Conservation (phyloP, 2,113 vertebrate species). For the Podarcis cretensis region DNA sequence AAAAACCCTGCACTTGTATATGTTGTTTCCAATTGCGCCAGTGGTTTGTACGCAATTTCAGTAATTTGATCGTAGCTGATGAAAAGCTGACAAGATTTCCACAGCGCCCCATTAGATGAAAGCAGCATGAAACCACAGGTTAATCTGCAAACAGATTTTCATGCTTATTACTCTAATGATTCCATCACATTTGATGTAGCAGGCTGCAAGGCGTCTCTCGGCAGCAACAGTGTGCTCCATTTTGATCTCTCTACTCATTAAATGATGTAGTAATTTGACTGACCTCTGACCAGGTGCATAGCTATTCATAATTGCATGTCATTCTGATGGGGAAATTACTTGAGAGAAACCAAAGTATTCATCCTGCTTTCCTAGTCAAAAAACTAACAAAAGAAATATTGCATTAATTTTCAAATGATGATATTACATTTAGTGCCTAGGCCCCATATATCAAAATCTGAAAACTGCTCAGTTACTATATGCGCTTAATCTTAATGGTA, state of each 20-base stretch:
- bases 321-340: conserved; percentile 86
- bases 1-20: conserved; percentile 71
- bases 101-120: conserved; percentile 88
- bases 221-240: conserved; percentile 82
- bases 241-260: conserved; percentile 91
- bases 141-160: conserved; percentile 99
- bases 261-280: conserved; percentile 97
- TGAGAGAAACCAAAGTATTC: conserved; percentile 80
- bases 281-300: conserved; percentile 92
- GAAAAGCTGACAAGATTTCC: conserved; percentile 87
- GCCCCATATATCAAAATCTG: conserved; percentile 94
- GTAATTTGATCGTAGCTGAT: conserved; percentile 89
- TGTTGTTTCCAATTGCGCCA: conserved; percentile 83
- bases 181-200: conserved; percentile 94
- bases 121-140: conserved; percentile 85
- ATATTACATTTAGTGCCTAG: conserved; percentile 94
- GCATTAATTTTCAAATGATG: conserved; percentile 99
- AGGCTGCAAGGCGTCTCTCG: conserved; percentile 83
- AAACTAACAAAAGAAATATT: conserved; percentile 98
- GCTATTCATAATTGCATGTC: conserved; percentile 94
- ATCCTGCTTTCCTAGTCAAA: conserved; percentile 77
- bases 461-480: conserved; percentile 94
- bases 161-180: conserved; percentile 99
- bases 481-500: conserved; percentile 99
- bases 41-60: conserved; percentile 80